Evolutionary conservation across 2,113 vertebrate species (phyloP), one percentile per base, ranked within the genome.

Genomic region (Rhinolophus ferrumequinum): DNA sequence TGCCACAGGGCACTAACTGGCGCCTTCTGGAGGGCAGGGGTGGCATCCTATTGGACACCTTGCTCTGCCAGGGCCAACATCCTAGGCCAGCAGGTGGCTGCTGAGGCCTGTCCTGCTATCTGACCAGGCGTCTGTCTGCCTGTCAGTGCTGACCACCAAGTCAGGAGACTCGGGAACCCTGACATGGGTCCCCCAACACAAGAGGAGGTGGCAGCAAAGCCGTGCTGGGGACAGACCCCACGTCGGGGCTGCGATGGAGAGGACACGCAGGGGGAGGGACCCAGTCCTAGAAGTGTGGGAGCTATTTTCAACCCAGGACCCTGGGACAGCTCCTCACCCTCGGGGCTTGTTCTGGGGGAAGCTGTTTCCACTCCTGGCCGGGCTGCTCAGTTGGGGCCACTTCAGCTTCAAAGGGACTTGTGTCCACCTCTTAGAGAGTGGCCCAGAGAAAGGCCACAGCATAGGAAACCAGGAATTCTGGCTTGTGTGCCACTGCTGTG

Each of bases 1-100:
- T 35, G 52, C 16, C 52, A 35, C 2, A 30, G 0, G 15, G 38
- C 54, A 12, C 24, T 11, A 6, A 21, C 24, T 0, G 6, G 28
- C 2, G 9, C 19, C 13, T 26, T 47, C 30, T 24, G 5, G 35
- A 64, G 52, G 50, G 13, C 26, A 2, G 75, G 80, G 19, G 33
- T 0, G 0, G 6, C 6, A 0, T 52, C 41, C 64, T 69, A 13
- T 21, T 35, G 24, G 33, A 58, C 30, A 19, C 18, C n/a, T 19
- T 12, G 52, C 54, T 41, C 8, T 33, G 33, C 2, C 9, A 47
- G 28, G 80, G 35, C 69, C 7, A 1, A 30, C 1, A 4, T 28
- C 50, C 33, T 3, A 15, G 70, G 70, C 60, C 2, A 3, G 30
- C 3, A 1, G 35, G 56, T 16, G n/a, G 60, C 30, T 4, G 1